Evolutionary conservation across 2,888 invertebrate species (phyloP), one percentile per base, ranked within the genome.

Genomic region (Cataglyphis livida): DNA sequence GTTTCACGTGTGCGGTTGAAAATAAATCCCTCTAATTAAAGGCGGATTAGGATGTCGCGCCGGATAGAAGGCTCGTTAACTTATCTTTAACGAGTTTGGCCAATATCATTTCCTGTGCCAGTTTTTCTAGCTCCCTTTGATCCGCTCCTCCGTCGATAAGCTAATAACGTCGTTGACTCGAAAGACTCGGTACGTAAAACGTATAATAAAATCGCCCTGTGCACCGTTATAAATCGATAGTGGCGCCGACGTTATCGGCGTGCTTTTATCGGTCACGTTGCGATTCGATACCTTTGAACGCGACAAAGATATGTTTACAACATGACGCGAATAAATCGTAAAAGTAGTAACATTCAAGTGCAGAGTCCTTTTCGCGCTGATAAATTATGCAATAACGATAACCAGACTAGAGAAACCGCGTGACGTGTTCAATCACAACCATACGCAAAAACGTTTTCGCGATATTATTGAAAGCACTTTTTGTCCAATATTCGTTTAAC

Each of bases 81-180:
- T 85, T 87, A 85, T 87, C 84, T 85, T 41, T 75, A 79, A 82
- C 54, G 73, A 85, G 78, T 74, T 82, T 61, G 44, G 54, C 62
- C 64, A 64, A 84, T 84, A 62, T 79, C 62, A 59, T 73, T 68
- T 54, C 41, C 54, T 48, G 48, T 32, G 44, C 21, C 35, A 64
- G 18, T 61, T 54, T 62, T 66, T 75, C 76, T 57, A 10, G 28
- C 62, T 74, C 21, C 54, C 87, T 85, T 87, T 81, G 85, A 85
- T 88, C 85, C 78, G 74, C 70, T 68, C 76, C 68, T 73, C 66
- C 74, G 83, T 83, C 85, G 90, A 91, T 90, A 88, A 90, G 86
- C 87, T 82, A 85, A 88, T 87, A 85, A 85, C 59, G 61, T 71
- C 57, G 68, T 48, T 15, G 70, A 51, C 28, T 81, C 74, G 81